A percentile compares a stretch with the other conserved stretches of the same genome.
phyloP scores from a whole-genome alignment of 2,888 invertebrate species.

The Ypsolopha scabrella region DNA sequence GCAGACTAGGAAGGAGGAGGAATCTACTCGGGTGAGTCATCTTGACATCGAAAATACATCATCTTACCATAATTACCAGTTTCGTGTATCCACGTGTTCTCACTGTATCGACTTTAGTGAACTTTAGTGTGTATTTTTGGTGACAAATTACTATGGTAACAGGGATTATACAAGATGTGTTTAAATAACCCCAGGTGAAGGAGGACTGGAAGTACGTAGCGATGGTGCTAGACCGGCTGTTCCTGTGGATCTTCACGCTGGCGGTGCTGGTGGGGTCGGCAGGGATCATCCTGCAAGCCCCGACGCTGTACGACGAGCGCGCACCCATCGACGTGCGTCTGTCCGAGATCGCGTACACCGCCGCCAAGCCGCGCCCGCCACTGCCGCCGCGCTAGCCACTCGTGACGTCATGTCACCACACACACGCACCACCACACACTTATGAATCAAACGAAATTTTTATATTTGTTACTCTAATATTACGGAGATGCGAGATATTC shows the following conservation, averaged over 20 bases:
- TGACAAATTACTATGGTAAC: too few species aligned
- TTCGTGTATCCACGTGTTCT: too few species aligned
- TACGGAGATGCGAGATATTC: conserved; percentile 15
- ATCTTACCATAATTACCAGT: too few species aligned
- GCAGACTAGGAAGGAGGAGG: conserved; percentile 89
- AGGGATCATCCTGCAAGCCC: conserved; percentile 94
- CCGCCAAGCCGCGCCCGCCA: conserved; percentile 74
- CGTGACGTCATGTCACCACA: neutral
- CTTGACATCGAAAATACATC: too few species aligned
- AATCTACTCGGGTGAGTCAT: conserved; percentile 71
- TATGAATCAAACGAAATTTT: conserved; percentile 12
- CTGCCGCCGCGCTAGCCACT: conserved; percentile 1
- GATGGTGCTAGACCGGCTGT: conserved; percentile 96
- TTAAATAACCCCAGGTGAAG: conserved; percentile 78
- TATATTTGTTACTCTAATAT: conserved; percentile 16
- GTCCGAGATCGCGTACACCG: conserved; percentile 90
- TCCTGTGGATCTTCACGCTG: conserved; percentile 97
- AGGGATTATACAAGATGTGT: too few species aligned
- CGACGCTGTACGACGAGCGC: conserved; percentile 92
- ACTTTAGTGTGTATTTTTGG: too few species aligned
- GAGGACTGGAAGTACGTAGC: conserved; percentile 99
- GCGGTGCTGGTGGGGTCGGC: conserved; percentile 95
- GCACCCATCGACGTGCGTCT: conserved; percentile 89
- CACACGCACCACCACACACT: conserved; percentile 1
- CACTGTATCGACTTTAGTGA: too few species aligned